Base-by-base conservation (phyloP, 2,797 vertebrate species). In the Arnoldichthys spilopterus region DNA sequence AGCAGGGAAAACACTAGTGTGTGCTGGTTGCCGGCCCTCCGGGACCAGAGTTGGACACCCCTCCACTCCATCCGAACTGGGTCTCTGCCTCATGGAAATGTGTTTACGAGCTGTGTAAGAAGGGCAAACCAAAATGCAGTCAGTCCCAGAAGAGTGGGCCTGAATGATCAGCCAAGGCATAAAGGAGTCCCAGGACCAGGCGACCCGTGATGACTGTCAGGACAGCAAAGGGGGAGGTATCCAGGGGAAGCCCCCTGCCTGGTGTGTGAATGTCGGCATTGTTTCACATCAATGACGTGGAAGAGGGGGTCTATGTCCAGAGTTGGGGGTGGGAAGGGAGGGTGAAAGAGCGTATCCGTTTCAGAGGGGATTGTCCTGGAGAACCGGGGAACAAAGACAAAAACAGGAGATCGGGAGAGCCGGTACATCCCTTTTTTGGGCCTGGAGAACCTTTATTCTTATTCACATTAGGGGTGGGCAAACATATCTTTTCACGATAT, bases 231-330 rank as follows among this genome's bases (percentile, higher is more conserved):
- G 34, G 30, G 58, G 67, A 49, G 43, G 45, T 15, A 49, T 54
- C 54, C 15, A 8, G 62, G 26, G 20, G 51, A 70, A 63, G 32
- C 54, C 69, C 49, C 18, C 75, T 64, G 61, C 58, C 68, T 77
- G 67, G 63, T 80, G 22, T 70, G 62, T 93, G 90, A 93, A 92
- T 90, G 87, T 83, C 85, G 88, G 89, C 89, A 92, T 92, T 93
- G 92, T 93, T 91, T 89, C 85, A 87, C 87, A 77, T 85, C 90
- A 91, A 78, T 88, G 86, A 86, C 84, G 81, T 91, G 89, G 89
- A 93, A 91, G 88, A 91, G 75, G 77, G 83, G 86, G 86, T 74
- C 83, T 76, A 85, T 81, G 79, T 82, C 82, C 81, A 83, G 77
- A 84, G 85, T 72, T 54, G 15, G 26, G 84, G 73, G 64, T 85